These are phyloP conservation scores for Myzus persicae DNA, from an alignment of 1,140 invertebrate genomes.

Conservation along the genomic window DNA sequence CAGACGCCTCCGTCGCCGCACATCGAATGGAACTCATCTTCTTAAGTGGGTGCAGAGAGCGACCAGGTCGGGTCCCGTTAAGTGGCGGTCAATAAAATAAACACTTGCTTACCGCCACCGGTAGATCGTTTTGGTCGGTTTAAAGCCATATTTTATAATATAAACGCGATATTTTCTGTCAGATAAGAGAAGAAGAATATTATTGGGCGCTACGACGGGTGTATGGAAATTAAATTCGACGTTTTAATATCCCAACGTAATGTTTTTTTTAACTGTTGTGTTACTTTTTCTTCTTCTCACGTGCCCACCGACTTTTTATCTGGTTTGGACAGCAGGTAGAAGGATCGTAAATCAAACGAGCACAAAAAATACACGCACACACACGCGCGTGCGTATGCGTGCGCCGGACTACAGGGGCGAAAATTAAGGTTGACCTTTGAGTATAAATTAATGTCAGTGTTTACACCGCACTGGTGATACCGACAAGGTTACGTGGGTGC, in stretches of 20 bases:
- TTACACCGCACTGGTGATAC: background rate
- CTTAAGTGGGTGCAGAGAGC: slow-evolving; percentile 30
- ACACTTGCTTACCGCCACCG: background rate
- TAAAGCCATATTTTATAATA: background rate
- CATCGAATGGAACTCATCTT: background rate
- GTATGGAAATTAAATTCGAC: slow-evolving; percentile 30
- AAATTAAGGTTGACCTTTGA: slow-evolving; percentile 48
- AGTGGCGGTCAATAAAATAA: slow-evolving; percentile 44
- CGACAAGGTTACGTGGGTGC: slow-evolving; percentile 29
- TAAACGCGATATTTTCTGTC: slow-evolving; percentile 31
- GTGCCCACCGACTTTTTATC: slow-evolving; percentile 39
- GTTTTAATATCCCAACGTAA: slow-evolving; percentile 46
- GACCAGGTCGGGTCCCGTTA: background rate
- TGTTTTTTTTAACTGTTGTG: background rate
- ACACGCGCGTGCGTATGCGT: too few relatives aligned
- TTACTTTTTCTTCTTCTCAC: background rate
- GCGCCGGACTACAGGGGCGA: background rate
- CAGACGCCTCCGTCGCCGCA: background rate
- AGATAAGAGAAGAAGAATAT: slow-evolving; percentile 36
- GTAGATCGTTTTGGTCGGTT: background rate
- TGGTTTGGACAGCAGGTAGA: background rate
- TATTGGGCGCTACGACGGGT: background rate
- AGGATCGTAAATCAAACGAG: slow-evolving; percentile 46
- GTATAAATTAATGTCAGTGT: slow-evolving; percentile 50
- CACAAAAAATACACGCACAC: background rate